phyloP scores from a whole-genome alignment of 2,113 vertebrate genomes.

The Gavia stellata region DNA sequence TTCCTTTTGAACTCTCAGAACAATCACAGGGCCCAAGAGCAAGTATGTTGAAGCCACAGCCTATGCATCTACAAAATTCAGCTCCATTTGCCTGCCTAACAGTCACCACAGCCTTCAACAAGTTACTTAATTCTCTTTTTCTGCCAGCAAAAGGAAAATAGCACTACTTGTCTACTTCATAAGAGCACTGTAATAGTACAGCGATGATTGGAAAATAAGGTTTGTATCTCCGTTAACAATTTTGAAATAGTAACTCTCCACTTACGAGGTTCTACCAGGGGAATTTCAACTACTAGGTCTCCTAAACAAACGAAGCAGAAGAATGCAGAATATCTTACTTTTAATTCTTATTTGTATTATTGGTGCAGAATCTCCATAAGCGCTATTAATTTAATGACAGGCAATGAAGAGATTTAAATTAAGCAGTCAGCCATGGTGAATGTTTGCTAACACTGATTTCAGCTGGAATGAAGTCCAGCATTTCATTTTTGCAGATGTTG shows the following conservation, averaged over 20 bases:
- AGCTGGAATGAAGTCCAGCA: neutral
- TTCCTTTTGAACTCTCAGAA: conserved; percentile 7
- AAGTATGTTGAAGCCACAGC: neutral
- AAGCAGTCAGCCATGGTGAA: neutral
- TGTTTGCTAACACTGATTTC: neutral
- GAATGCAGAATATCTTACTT: neutral
- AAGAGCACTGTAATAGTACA: neutral
- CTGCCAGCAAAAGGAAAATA: neutral
- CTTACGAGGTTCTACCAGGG: neutral
- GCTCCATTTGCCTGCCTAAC: neutral
- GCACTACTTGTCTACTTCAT: neutral
- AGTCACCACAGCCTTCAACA: neutral
- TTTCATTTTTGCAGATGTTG: neutral
- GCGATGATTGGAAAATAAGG: neutral
- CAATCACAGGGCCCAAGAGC: neutral
- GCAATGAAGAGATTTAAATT: neutral
- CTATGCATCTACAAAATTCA: neutral
- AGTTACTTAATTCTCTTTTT: neutral
- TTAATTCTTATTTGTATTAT: neutral
- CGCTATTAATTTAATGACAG: neutral
- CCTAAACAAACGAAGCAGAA: neutral
- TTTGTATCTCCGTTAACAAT: neutral
- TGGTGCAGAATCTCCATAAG: neutral
- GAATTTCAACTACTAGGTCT: neutral
- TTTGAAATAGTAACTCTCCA: neutral